These are phyloP conservation scores for Campaea margaritaria DNA, from an alignment of 2,888 invertebrate species.

Conservation along the genomic window DNA sequence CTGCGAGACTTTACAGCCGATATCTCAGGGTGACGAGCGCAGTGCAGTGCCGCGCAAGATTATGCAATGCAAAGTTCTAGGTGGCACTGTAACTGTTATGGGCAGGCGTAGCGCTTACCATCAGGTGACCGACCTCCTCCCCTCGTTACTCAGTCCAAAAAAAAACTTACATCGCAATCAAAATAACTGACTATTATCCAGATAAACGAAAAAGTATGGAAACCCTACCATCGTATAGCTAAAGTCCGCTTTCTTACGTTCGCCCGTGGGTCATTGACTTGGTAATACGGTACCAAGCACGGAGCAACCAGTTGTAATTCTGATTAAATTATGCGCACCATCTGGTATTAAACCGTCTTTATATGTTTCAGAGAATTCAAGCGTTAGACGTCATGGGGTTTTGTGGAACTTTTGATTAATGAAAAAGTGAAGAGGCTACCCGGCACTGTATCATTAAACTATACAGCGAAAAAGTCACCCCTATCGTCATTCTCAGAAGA, in stretches of 20 bases:
- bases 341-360: constrained; percentile 34
- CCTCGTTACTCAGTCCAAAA: too few relatives aligned
- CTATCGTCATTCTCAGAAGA: too few relatives aligned
- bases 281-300: constrained; percentile 29
- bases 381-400: constrained; percentile 11
- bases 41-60: too few relatives aligned
- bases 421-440: constrained; percentile 51
- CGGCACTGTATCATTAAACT: neutral
- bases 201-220: constrained; percentile 42
- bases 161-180: too few relatives aligned
- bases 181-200: constrained; percentile 22
- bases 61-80: too few relatives aligned
- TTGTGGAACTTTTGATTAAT: constrained; percentile 16
- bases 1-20: too few relatives aligned
- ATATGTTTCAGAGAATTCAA: constrained; percentile 23
- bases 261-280: constrained; percentile 34
- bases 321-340: constrained; percentile 36
- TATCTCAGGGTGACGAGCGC: too few relatives aligned
- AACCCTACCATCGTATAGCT: constrained; percentile 38
- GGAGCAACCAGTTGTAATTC: constrained; percentile 21
- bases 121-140: too few relatives aligned
- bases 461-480: too few relatives aligned
- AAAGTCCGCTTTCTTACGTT: constrained; percentile 13
- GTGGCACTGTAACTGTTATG: too few relatives aligned
- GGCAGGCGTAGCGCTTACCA: too few relatives aligned